A percentile compares a stretch with the other conserved stretches of the same genome.
phyloP scores from a whole-genome alignment of 2,888 invertebrate species.

The Himalopsyche kuldschensis region DNA sequence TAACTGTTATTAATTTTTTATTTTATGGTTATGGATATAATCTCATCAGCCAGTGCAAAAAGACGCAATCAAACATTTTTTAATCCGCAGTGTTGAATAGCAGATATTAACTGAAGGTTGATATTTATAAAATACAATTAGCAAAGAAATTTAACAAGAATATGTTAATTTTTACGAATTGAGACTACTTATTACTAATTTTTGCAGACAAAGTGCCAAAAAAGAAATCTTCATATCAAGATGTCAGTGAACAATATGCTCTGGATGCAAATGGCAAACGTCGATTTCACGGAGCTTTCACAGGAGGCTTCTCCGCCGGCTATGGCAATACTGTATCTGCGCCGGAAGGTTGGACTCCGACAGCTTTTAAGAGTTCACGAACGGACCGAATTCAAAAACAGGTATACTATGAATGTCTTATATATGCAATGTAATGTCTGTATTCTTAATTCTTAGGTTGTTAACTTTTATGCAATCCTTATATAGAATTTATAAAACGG shows the following conservation, averaged over 20 bases:
- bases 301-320: constrained; percentile 96
- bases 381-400: constrained; percentile 60
- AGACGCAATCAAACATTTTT: not conserved
- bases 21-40: too few species aligned
- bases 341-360: constrained; percentile 92
- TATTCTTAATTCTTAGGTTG: too few species aligned
- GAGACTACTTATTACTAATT: not conserved
- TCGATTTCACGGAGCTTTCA: constrained; percentile 98
- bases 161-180: too few species aligned
- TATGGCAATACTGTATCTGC: constrained; percentile 97
- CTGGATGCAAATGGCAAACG: constrained; percentile 86
- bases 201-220: constrained; percentile 73
- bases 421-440: too few species aligned
- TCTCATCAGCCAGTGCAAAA: not conserved
- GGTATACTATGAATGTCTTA: constrained; percentile 23
- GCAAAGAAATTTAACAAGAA: not conserved
- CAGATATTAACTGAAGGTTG: not conserved
- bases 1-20: constrained; percentile 50
- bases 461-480: too few species aligned
- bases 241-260: constrained; percentile 75
- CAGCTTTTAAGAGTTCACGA: constrained; percentile 87
- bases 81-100: too few species aligned
- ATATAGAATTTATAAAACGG: too few species aligned
- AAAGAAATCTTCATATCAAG: constrained; percentile 73
- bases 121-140: not conserved